These are phyloP conservation scores for Cenopis cana DNA, from an alignment of 2,888 invertebrate genomes.

Conservation along the genomic window DNA sequence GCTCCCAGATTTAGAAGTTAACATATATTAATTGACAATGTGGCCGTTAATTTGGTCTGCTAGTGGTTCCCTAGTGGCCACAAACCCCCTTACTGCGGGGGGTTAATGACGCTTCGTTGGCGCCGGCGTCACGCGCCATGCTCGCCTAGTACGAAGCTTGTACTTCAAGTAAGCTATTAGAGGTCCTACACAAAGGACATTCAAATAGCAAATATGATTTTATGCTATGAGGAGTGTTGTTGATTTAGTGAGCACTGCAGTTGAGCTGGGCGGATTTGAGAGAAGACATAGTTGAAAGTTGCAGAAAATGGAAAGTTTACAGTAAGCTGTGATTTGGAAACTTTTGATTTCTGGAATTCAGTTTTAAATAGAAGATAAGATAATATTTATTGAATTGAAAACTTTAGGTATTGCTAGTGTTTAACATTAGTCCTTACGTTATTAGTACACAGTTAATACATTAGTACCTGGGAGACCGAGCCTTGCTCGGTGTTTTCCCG, in stretches of 20 bases:
- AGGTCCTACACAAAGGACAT: slow-evolving; percentile 18
- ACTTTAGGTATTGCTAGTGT: too few relatives aligned
- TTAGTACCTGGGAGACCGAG: too few relatives aligned
- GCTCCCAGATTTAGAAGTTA: slow-evolving; percentile 36
- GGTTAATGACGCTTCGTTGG: slow-evolving; percentile 21
- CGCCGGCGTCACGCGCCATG: slow-evolving; percentile 10
- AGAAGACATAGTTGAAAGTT: neutral
- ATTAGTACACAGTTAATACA: too few relatives aligned
- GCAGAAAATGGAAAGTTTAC: neutral
- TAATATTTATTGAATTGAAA: too few relatives aligned
- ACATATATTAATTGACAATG: slow-evolving; percentile 44
- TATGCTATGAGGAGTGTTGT: slow-evolving; percentile 8
- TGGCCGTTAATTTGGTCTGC: slow-evolving; percentile 37
- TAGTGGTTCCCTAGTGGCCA: slow-evolving; percentile 30
- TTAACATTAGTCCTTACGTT: too few relatives aligned
- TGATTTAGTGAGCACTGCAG: neutral
- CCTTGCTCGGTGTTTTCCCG: too few relatives aligned
- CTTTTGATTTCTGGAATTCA: too few relatives aligned
- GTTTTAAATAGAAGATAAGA: too few relatives aligned
- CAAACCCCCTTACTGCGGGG: neutral
- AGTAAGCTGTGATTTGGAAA: too few relatives aligned
- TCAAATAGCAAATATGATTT: slow-evolving; percentile 19
- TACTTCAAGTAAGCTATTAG: slow-evolving; percentile 27
- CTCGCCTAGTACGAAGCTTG: neutral
- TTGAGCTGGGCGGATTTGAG: neutral